Evolutionary conservation across 30 jellyfish, hydroid and myxozoan species (phyloP), one percentile per base, ranked within the genome.

Genomic region (Pelagia noctiluca): DNA sequence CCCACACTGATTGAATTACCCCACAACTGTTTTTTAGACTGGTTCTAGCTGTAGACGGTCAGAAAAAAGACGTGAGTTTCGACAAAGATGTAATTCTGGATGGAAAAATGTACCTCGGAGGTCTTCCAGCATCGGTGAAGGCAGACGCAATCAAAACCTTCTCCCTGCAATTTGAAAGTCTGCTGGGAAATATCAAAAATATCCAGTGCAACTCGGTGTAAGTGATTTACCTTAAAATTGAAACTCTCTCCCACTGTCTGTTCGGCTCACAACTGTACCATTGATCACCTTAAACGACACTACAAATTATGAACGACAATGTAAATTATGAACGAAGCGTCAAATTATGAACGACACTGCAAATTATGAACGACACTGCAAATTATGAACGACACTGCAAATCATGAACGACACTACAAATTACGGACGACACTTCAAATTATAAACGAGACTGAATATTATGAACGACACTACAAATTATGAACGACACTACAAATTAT

Each of bases 171-270:
- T n/a, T n/a, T n/a, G n/a, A n/a, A n/a, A 80, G 91, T 49, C 82
- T 80, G 8, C 63, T 69, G 16, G 93, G 93, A 11, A 70, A 83
- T 62, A 83, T 83, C 26, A 83, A 69, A 63, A 83, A 83, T 46
- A 63, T 83, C 34, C 75, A 50, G 47, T 85, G 97, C 54, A 78
- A 47, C 54, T 38, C 67, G 28, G 81, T 53, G 96, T 87, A 76
- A 19, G 89, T 52, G 24, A 35, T 7, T 47, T 1, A 3, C 16
- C n/a, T 50, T 22, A 18, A 31, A 2, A 18, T 0, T 32, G 25
- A 42, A 42, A 42, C 12, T 16, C 57, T 5, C 16, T 42, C 57
- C 12, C 16, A 42, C n/a, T n/a, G n/a, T n/a, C n/a, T n/a, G n/a
- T n/a, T n/a, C n/a, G 16, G 16, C 16, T 42, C 16, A 42, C 57